phyloP scores from a whole-genome alignment of 2,888 invertebrate species.

The Nomada hirtipes region DNA sequence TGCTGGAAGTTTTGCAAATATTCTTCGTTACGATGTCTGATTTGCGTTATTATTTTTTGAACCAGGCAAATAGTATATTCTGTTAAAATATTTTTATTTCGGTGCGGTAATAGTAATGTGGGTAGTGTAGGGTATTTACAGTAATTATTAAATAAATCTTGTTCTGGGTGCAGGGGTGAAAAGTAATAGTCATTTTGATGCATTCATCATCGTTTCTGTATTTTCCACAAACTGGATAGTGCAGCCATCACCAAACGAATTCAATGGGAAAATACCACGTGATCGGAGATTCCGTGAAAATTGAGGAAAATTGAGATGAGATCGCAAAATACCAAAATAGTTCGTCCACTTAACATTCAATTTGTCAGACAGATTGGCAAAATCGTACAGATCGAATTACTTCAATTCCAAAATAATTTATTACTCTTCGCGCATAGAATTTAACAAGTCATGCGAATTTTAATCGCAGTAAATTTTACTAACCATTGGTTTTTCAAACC shows the following conservation, averaged over 20 bases:
- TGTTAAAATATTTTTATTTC: no score
- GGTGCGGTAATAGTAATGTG: no score
- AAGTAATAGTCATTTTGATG: slow-evolving; percentile 42
- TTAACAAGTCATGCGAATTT: not conserved
- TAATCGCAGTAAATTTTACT: no score
- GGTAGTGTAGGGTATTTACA: no score
- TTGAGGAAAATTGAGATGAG: slow-evolving; percentile 40
- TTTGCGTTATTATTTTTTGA: no score
- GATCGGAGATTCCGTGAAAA: slow-evolving; percentile 42
- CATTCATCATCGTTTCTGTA: not conserved
- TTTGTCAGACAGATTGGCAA: not conserved
- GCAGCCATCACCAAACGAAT: not conserved
- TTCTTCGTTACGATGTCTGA: no score
- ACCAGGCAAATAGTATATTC: no score
- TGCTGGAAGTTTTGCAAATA: no score
- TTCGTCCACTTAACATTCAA: not conserved
- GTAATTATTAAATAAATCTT: not conserved
- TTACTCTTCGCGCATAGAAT: not conserved
- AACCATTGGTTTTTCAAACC: not conserved
- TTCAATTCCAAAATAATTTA: not conserved
- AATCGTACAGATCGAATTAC: not conserved
- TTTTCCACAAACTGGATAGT: not conserved
- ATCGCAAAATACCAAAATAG: slow-evolving; percentile 16
- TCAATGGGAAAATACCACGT: slow-evolving; percentile 46
- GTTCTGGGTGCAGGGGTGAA: slow-evolving; percentile 3